phyloP scores from a whole-genome alignment of 2,888 invertebrate species.

The Sinelater perroti region DNA sequence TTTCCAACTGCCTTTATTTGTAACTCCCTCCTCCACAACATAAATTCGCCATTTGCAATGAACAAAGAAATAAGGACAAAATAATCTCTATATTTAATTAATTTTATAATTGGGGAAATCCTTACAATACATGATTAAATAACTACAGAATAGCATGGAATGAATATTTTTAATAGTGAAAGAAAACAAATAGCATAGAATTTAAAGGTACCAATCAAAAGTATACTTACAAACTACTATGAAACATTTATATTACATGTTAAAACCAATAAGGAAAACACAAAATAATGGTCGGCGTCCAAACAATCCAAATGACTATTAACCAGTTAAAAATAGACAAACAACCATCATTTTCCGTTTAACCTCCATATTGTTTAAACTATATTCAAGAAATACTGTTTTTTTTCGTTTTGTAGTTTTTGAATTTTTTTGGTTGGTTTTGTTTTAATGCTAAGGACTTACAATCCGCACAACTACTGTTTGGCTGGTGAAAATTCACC shows the following conservation, averaged over 20 bases:
- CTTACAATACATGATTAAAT: no score
- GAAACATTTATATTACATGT: constrained; percentile 16
- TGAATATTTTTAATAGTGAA: no score
- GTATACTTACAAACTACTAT: constrained; percentile 11
- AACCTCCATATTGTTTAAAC: constrained; percentile 16
- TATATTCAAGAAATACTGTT: constrained; percentile 13
- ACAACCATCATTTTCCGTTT: constrained; percentile 18
- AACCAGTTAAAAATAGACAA: constrained; percentile 3
- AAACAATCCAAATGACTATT: background rate
- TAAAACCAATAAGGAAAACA: constrained; percentile 9
- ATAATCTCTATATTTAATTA: no score
- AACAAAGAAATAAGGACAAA: no score
- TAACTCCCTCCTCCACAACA: no score
- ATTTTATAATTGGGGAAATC: no score
- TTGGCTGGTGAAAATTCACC: constrained; percentile 26
- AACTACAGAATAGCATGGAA: no score
- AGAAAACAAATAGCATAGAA: no score
- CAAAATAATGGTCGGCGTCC: constrained; percentile 6
- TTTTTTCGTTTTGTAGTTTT: constrained; percentile 25
- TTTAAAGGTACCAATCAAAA: background rate
- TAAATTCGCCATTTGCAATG: no score
- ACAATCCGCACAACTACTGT: constrained; percentile 35
- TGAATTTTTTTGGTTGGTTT: constrained; percentile 37
- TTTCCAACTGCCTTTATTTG: no score
- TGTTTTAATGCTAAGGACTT: constrained; percentile 30